Evolutionary conservation across 2,113 vertebrate genomes (phyloP), one percentile per base, ranked within the genome.

Genomic region (Cebus imitator): DNA sequence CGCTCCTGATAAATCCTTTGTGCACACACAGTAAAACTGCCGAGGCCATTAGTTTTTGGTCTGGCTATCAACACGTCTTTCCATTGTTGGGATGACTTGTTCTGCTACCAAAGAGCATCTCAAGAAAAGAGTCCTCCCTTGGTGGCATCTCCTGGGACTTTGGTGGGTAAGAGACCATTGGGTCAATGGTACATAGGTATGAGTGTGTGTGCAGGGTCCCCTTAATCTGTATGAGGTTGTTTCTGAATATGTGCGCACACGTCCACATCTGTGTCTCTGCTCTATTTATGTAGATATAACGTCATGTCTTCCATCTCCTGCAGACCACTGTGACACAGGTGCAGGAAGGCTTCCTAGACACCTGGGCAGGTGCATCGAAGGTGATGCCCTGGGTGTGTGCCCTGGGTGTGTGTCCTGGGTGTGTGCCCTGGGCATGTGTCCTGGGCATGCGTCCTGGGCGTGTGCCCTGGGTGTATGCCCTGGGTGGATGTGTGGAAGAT

Each of bases 341-440:
- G 5, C 17, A 10, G 11, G 7, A 64, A 30, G 40, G 30, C 5
- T 80, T 78, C n/a, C 43, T 7, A 13, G 73, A 37, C 4, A 25
- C n/a, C 17, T 17, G 14, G 2, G 3, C 2, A 17, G 50, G 37
- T 50, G 20, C 6, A 2, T 10, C 1, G 11, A 18, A 55, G 48
- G 58, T 25, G 43, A 12, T 64, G 58, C 12, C 61, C 27, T 64
- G 12, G 61, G 27, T 25, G 12, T 64, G 27, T 32, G 66, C 13
- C 17, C 12, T 23, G 20, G 3, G 1, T 1, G 13, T 14, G 13
- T 50, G 50, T 1, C 50, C 50, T 50, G 50, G 50, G 50, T 50
- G 50, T 50, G 48, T 50, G 48, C 2, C 48, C 48, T 50, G 20
- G 3, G 1, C 3, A 9, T 13, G 12, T 50, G 50, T 14, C 50